Conservation (phyloP, 2,888 invertebrate species). For the Chironomus riparius region DNA sequence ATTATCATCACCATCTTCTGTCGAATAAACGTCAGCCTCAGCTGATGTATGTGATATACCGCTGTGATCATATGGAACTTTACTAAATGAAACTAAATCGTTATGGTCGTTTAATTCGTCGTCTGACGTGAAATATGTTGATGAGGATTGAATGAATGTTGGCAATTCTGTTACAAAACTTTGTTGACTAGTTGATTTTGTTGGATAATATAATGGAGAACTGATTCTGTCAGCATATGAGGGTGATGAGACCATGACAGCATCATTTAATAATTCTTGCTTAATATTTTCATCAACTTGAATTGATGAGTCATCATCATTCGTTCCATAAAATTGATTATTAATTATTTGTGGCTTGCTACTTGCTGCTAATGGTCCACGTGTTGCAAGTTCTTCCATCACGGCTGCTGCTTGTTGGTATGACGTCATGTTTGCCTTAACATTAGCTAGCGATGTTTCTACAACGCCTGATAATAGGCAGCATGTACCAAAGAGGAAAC, state of each 20-base stretch:
- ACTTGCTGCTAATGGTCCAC: constrained; percentile 29
- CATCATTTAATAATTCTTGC: constrained; percentile 36
- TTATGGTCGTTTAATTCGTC: constrained; percentile 30
- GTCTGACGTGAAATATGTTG: neutral
- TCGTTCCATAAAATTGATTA: constrained; percentile 28
- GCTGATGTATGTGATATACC: constrained; percentile 52
- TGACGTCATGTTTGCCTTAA: constrained; percentile 34
- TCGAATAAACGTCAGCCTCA: constrained; percentile 44
- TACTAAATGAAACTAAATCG: constrained; percentile 31
- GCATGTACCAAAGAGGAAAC: constrained; percentile 81
- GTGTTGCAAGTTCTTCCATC: neutral
- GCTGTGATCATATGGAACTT: constrained; percentile 44
- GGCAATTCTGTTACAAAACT: constrained; percentile 26
- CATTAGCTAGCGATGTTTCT: constrained; percentile 37
- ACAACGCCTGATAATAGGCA: constrained; percentile 60
- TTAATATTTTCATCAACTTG: constrained; percentile 30
- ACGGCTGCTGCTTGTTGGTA: constrained; percentile 33
- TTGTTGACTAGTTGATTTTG: neutral
- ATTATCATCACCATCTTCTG: neutral
- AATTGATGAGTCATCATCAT: constrained; percentile 34
- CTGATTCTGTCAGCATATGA: constrained; percentile 29
- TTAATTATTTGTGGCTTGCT: constrained; percentile 22
- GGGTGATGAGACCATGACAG: constrained; percentile 37
- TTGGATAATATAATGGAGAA: neutral
- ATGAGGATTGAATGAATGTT: constrained; percentile 5